These are phyloP conservation scores for Zosterops pallidus DNA, from an alignment of 2,113 vertebrate genomes.

Conservation along the genomic window DNA sequence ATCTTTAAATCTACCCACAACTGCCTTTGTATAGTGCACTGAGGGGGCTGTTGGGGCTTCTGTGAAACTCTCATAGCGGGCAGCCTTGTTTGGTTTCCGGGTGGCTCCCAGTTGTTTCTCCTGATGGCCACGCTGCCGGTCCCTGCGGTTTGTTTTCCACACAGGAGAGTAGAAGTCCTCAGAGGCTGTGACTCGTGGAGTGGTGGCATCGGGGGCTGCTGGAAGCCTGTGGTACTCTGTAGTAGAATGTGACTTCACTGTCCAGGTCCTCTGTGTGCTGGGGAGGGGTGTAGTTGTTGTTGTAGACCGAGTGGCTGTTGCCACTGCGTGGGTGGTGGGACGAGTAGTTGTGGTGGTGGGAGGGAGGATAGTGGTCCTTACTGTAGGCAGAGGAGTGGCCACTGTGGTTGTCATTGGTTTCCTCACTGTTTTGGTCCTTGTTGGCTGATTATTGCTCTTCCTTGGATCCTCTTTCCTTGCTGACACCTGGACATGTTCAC, in stretches of 20 bases:
- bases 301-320: slow-evolving; percentile 52
- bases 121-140: slow-evolving; percentile 57
- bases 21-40: slow-evolving; percentile 64
- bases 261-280: slow-evolving; percentile 73
- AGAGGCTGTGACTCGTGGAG: slow-evolving; percentile 53
- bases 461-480: slow-evolving; percentile 75
- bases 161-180: slow-evolving; percentile 72
- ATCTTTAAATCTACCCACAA: slow-evolving; percentile 75
- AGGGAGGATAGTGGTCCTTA: slow-evolving; percentile 58
- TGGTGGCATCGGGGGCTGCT: slow-evolving; percentile 38
- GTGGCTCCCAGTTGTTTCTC: slow-evolving; percentile 39
- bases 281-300: slow-evolving; percentile 68
- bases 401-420: slow-evolving; percentile 50
- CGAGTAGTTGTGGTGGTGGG: slow-evolving; percentile 68
- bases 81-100: slow-evolving; percentile 66
- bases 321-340: slow-evolving; percentile 35
- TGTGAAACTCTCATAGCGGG: slow-evolving; percentile 50
- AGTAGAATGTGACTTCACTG: slow-evolving; percentile 49
- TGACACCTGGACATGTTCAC: slow-evolving; percentile 64
- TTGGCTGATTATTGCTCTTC: slow-evolving; percentile 56
- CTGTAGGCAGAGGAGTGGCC: slow-evolving; percentile 41
- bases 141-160: slow-evolving; percentile 74
- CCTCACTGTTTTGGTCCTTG: slow-evolving; percentile 72
- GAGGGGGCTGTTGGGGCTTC: slow-evolving; percentile 58
- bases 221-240: slow-evolving; percentile 65